These are phyloP conservation scores for Diachasmimorpha longicaudata DNA, from an alignment of 1,140 invertebrate species.

Conservation along the genomic window DNA sequence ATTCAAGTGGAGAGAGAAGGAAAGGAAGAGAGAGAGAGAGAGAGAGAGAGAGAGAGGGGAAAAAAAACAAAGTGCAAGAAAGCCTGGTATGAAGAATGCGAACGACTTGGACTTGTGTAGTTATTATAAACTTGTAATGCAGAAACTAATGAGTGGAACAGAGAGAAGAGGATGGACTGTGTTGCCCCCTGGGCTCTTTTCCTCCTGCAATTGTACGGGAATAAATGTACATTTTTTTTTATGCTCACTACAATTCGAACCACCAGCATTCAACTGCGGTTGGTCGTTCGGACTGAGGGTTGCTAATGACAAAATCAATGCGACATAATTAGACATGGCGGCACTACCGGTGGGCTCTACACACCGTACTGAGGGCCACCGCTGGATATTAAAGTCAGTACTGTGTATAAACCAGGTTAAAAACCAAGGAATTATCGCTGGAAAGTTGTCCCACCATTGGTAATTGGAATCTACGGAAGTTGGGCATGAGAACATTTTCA, in stretches of 20 bases:
- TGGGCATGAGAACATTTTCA: not conserved
- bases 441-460: slow-evolving; percentile 15
- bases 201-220: not conserved
- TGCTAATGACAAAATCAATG: slow-evolving; percentile 64
- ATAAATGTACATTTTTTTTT: slow-evolving; percentile 3
- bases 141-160: not conserved
- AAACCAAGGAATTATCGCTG: slow-evolving; percentile 22
- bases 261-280: slow-evolving; percentile 1
- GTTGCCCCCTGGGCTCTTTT: not conserved
- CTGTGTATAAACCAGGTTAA: slow-evolving; percentile 6
- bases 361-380: slow-evolving; percentile 26
- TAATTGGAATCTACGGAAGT: not conserved
- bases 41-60: not conserved
- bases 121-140: slow-evolving; percentile 9
- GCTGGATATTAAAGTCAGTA: slow-evolving; percentile 1
- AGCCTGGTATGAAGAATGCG: not conserved
- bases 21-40: not conserved
- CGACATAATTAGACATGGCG: slow-evolving; percentile 63
- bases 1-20: not conserved
- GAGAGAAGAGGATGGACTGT: not conserved
- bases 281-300: slow-evolving; percentile 40
- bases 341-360: slow-evolving; percentile 38
- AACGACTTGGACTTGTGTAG: not conserved
- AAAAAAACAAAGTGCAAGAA: not conserved
- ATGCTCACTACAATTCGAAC: not conserved